Base-by-base conservation (phyloP, 2,888 invertebrate genomes). In the Peribatodes rhomboidaria region DNA sequence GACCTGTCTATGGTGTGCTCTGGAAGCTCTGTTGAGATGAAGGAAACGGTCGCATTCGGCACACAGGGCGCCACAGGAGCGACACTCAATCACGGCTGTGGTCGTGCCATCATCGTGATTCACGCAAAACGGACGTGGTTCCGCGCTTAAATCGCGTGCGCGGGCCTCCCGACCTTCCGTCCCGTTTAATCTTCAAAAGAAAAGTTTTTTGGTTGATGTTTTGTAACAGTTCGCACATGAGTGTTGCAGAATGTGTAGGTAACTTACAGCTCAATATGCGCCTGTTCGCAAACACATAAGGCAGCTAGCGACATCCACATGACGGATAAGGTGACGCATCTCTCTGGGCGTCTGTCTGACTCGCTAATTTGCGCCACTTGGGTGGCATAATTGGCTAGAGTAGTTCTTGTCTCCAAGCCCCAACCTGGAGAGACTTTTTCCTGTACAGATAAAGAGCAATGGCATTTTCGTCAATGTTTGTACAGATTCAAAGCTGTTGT, bases 21-120 rank as follows among this genome's bases (percentile, higher is more conserved):
- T 94, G 1, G 98, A 98, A 78, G 96, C 95, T 54, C 98, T 94
- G 83, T 98, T 98, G 59, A 99, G 95, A 90, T 99, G 99, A 65
- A 99, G 93, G 84, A 98, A 98, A 58, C 98, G 95, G 89, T 99
- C 99, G 86, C 99, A 99, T 84, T 99, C 99, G 0, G 97, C 97
- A 86, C 99, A 99, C 35, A 99, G 94, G 68, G 98, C 97, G 18
- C 98, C 98, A 83, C 99, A 99, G 8, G 95, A 94, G 74, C 95
- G 96, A 86, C 99, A 99, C 75, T 98, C 97, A 66, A 99, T 97
- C 66, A 98, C 97, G 0, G 99, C 99, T 13, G 96, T 94, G 0
- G 99, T 99, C 82, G 97, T 95, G 0, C 97, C 98, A 84, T 99
- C 99, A 83, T 99, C 99, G 87, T 99, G 99, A 89, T 99, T 99